Percentiles rank a stretch among this genome's conserved stretches.
Evolutionary conservation across 2,113 vertebrate species (phyloP).

Genomic region (Mesitornis unicolor): DNA sequence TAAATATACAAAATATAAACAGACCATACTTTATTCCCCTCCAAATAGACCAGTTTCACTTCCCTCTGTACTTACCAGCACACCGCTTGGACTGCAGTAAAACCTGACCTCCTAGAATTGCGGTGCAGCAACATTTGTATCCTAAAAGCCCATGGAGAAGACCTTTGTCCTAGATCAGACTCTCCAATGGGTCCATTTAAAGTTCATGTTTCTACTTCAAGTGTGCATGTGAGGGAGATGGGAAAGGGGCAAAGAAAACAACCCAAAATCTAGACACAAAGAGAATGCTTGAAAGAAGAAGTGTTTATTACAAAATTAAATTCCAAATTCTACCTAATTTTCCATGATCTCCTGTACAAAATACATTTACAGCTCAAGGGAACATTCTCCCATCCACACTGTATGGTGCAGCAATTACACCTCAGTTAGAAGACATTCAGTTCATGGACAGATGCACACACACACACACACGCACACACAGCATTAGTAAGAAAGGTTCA

Average conservation of each 20-base stretch:
- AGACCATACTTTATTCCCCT: neutral
- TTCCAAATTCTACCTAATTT: slow-evolving; percentile 28
- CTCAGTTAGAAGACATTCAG: neutral
- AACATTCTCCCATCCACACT: neutral
- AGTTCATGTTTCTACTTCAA: neutral
- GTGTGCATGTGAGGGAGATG: neutral
- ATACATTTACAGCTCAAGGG: neutral
- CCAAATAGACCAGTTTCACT: neutral
- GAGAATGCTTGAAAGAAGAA: slow-evolving; percentile 47
- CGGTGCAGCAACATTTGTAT: neutral
- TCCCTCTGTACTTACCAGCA: neutral
- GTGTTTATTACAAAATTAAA: slow-evolving; percentile 76
- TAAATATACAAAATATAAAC: too few species aligned
- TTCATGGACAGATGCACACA: neutral
- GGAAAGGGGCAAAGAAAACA: neutral
- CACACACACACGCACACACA: neutral
- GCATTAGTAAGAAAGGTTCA: neutral
- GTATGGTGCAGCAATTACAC: neutral
- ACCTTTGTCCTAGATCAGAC: neutral
- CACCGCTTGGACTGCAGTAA: neutral
- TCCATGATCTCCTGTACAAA: slow-evolving; percentile 37
- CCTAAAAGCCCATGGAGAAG: neutral
- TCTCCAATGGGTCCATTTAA: neutral
- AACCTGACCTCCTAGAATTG: neutral
- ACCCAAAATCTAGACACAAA: neutral